A percentile compares a stretch with the other conserved stretches of the same genome.
Evolutionary conservation across 1,140 invertebrate species (phyloP).

Genomic region (Phortica variegata): DNA sequence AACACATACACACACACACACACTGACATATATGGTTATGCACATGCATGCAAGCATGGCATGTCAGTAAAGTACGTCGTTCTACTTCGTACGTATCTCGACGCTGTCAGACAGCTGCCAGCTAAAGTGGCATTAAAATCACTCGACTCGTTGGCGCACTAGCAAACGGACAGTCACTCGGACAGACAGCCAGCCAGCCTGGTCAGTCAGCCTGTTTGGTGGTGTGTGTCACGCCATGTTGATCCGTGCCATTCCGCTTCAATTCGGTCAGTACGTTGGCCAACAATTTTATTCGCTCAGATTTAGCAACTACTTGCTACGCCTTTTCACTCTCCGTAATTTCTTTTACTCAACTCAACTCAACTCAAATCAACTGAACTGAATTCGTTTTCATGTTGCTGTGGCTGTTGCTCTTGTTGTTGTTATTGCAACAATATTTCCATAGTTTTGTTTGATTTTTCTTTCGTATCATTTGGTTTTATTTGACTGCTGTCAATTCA

Average conservation of each 20-base stretch:
- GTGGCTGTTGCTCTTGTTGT: not conserved
- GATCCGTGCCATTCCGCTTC: no score
- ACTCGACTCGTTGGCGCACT: not conserved
- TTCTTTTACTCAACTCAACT: not conserved
- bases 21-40: not conserved
- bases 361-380: no score
- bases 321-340: not conserved
- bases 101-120: conserved; percentile 51
- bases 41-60: not conserved
- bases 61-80: conserved; percentile 8
- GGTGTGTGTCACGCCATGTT: no score
- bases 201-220: no score
- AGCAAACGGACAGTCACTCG: no score
- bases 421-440: not conserved
- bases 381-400: no score
- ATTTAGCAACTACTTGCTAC: not conserved
- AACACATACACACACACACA: not conserved
- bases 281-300: not conserved
- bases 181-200: no score
- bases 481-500: conserved; percentile 3
- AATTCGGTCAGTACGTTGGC: conserved; percentile 12
- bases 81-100: conserved; percentile 31
- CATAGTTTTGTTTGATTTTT: not conserved
- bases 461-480: conserved; percentile 1
- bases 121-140: conserved; percentile 50